These are phyloP conservation scores for Sebastes aleutianus DNA, from an alignment of 2,797 vertebrate species.

Conservation along the genomic window DNA sequence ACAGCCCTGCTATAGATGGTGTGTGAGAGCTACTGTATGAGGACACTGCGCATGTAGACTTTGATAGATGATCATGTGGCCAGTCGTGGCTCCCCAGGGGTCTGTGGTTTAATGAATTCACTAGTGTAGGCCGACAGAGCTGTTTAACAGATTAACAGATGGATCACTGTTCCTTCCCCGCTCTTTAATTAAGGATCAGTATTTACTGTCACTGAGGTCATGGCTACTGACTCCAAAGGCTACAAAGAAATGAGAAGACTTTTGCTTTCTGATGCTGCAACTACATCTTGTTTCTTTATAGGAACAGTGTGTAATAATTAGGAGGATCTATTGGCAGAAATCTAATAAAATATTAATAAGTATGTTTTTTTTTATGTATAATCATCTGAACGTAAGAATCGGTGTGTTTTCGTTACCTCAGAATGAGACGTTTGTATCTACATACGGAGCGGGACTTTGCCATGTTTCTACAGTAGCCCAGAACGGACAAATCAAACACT, in stretches of 20 bases:
- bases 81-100: slow-evolving; percentile 42
- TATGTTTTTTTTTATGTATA: too few relatives aligned
- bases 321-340: too few relatives aligned
- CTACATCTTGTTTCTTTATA: neutral
- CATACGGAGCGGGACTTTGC: too few relatives aligned
- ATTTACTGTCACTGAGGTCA: slow-evolving; percentile 54
- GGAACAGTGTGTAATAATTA: too few relatives aligned
- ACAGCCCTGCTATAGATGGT: neutral
- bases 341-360: too few relatives aligned
- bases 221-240: slow-evolving; percentile 13
- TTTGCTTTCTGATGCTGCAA: neutral
- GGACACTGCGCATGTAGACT: slow-evolving; percentile 28
- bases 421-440: too few relatives aligned
- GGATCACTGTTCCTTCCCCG: slow-evolving; percentile 52
- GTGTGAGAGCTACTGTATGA: slow-evolving; percentile 25
- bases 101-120: slow-evolving; percentile 60
- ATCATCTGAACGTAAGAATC: too few relatives aligned
- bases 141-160: slow-evolving; percentile 70
- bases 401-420: too few relatives aligned
- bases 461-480: too few relatives aligned
- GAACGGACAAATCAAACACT: too few relatives aligned
- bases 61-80: slow-evolving; percentile 56
- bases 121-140: slow-evolving; percentile 54
- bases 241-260: neutral
- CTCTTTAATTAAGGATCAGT: slow-evolving; percentile 64